These are phyloP conservation scores for Vollenhovia emeryi DNA, from an alignment of 1,140 invertebrate genomes.

Conservation along the genomic window DNA sequence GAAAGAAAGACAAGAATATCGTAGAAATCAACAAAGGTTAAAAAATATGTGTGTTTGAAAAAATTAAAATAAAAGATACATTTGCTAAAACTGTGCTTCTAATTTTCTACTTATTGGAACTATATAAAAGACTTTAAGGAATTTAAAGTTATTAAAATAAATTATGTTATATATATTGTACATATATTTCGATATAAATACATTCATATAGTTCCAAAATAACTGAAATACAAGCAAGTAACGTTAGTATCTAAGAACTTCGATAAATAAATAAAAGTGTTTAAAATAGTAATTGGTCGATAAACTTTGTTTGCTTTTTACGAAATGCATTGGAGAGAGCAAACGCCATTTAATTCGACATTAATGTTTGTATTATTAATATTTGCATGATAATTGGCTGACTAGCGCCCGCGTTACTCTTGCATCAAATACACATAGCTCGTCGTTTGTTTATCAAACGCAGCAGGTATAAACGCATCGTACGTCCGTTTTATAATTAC, in stretches of 20 bases:
- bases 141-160: no score
- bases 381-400: conserved; percentile 45
- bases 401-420: not conserved
- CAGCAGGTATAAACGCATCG: not conserved
- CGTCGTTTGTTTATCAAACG: conserved; percentile 34
- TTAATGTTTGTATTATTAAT: conserved; percentile 47
- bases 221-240: not conserved
- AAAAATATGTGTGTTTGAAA: not conserved
- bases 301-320: conserved; percentile 11
- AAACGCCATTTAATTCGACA: not conserved
- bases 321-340: not conserved
- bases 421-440: conserved; percentile 16
- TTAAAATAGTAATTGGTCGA: no score
- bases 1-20: not conserved
- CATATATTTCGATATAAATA: no score
- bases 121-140: no score
- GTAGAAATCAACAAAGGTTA: not conserved
- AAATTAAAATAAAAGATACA: not conserved
- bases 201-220: no score
- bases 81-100: no score
- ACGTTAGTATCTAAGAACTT: no score
- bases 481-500: conserved; percentile 31
- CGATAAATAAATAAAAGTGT: no score
- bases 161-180: no score
- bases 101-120: no score